Percentiles rank a stretch among this genome's conserved stretches.
phyloP scores from a whole-genome alignment of 2,797 vertebrate species.

The Fundulus diaphanus region DNA sequence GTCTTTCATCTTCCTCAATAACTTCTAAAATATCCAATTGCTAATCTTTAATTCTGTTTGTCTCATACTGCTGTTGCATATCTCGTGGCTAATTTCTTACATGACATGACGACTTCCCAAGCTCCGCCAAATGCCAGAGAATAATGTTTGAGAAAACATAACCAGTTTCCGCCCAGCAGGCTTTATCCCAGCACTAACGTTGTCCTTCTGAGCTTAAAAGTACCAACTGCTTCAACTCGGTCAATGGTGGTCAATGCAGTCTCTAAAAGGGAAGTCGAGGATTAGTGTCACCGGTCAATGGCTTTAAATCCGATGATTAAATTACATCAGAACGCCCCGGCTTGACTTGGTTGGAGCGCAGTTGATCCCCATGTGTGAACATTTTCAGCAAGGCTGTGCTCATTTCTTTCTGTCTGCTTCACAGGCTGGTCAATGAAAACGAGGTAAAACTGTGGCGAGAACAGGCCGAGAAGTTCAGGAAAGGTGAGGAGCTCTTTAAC shows the following conservation, averaged over 20 bases:
- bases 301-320: slow-evolving; percentile 12
- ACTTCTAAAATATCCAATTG: slow-evolving; percentile 2
- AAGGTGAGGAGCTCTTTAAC: slow-evolving; percentile 81
- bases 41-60: slow-evolving; percentile 11
- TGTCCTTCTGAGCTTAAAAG: slow-evolving; percentile 30
- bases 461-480: slow-evolving; percentile 96
- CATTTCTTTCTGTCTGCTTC: slow-evolving; percentile 12
- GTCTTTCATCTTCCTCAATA: slow-evolving; percentile 33
- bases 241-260: slow-evolving; percentile 30
- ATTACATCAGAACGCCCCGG: slow-evolving; percentile 13
- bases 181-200: slow-evolving; percentile 49
- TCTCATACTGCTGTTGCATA: slow-evolving; percentile 6
- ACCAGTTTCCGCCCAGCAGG: slow-evolving; percentile 18
- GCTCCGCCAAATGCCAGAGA: slow-evolving; percentile 20
- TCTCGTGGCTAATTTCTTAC: slow-evolving; percentile 7
- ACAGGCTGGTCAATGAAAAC: slow-evolving; percentile 96
- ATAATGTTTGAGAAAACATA: slow-evolving; percentile 1
- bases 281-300: slow-evolving; percentile 21
- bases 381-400: not conserved
- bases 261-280: slow-evolving; percentile 13
- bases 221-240: slow-evolving; percentile 40
- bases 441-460: slow-evolving; percentile 97
- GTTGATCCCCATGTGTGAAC: slow-evolving; percentile 18
- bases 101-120: slow-evolving; percentile 15
- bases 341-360: slow-evolving; percentile 50